These are phyloP conservation scores for Neoniphon sammara DNA, from an alignment of 2,797 vertebrate species.

Conservation along the genomic window DNA sequence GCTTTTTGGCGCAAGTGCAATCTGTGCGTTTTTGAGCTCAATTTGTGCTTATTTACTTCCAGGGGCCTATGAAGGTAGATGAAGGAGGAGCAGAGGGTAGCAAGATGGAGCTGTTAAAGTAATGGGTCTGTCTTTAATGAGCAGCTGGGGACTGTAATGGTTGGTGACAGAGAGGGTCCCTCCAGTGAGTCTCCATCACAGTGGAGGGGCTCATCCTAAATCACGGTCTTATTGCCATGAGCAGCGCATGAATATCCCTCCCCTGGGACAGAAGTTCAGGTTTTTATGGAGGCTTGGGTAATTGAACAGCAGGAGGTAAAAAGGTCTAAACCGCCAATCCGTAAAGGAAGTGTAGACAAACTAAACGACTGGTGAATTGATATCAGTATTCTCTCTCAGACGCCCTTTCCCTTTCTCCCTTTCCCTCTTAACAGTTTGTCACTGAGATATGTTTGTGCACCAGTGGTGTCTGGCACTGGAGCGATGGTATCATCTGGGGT, in stretches of 20 bases:
- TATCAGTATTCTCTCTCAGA: conserved; percentile 44
- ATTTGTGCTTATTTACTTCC: conserved; percentile 75
- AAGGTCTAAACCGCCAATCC: conserved; percentile 58
- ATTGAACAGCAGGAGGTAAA: conserved; percentile 75
- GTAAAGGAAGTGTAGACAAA: conserved; percentile 63
- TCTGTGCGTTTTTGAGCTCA: conserved; percentile 47
- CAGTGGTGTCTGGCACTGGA: conserved; percentile 48
- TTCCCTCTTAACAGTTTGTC: conserved; percentile 56
- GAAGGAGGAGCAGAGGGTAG: conserved; percentile 45
- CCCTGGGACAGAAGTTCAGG: conserved; percentile 59
- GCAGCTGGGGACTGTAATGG: conserved; percentile 66
- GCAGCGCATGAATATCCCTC: conserved; percentile 66
- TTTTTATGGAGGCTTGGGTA: conserved; percentile 78
- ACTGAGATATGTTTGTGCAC: conserved; percentile 51
- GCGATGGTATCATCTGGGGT: conserved; percentile 64
- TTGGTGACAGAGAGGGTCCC: conserved; percentile 65
- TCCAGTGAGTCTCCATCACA: conserved; percentile 67
- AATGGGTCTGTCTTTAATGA: conserved; percentile 69
- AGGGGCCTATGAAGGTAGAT: conserved; percentile 52
- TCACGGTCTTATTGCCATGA: conserved; percentile 72
- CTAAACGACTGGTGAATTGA: conserved; percentile 61
- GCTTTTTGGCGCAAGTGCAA: conserved; percentile 36
- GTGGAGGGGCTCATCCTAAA: conserved; percentile 71
- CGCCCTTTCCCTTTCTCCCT: conserved; percentile 27
- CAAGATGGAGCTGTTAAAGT: conserved; percentile 57